Evolutionary conservation across 2,888 invertebrate genomes (phyloP).

Genomic region (Elegia similella): DNA sequence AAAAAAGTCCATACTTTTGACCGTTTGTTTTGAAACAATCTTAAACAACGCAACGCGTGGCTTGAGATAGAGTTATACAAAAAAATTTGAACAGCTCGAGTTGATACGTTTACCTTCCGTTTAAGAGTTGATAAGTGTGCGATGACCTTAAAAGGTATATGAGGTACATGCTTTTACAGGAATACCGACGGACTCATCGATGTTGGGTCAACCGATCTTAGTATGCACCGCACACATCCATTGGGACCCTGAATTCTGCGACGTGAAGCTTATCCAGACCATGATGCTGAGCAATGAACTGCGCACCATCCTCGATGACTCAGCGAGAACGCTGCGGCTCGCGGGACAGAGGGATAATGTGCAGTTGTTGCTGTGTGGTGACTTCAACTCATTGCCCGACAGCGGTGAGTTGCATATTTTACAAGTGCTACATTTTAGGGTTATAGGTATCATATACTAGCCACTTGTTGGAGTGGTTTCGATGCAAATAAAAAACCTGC

Average conservation of each 20-base stretch:
- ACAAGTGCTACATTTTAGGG: too few species aligned
- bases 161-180: conserved; percentile 60
- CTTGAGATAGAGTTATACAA: too few species aligned
- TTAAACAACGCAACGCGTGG: too few species aligned
- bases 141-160: background rate
- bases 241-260: conserved; percentile 99
- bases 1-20: too few species aligned
- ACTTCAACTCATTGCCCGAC: conserved; percentile 98
- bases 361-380: conserved; percentile 97
- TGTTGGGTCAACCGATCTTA: conserved; percentile 91
- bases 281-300: conserved; percentile 99
- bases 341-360: conserved; percentile 89
- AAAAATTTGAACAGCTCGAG: too few species aligned
- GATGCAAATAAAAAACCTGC: too few species aligned
- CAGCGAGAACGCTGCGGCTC: conserved; percentile 88
- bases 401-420: conserved; percentile 83
- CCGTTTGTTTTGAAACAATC: too few species aligned
- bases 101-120: too few species aligned
- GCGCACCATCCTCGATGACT: conserved; percentile 92
- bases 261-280: conserved; percentile 99
- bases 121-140: too few species aligned
- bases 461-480: too few species aligned
- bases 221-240: conserved; percentile 99
- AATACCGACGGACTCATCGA: conserved; percentile 87
- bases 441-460: too few species aligned